Evolutionary conservation across 2,113 vertebrate species (phyloP), one percentile per base, ranked within the genome.

Genomic region (Eudorcas thomsonii): DNA sequence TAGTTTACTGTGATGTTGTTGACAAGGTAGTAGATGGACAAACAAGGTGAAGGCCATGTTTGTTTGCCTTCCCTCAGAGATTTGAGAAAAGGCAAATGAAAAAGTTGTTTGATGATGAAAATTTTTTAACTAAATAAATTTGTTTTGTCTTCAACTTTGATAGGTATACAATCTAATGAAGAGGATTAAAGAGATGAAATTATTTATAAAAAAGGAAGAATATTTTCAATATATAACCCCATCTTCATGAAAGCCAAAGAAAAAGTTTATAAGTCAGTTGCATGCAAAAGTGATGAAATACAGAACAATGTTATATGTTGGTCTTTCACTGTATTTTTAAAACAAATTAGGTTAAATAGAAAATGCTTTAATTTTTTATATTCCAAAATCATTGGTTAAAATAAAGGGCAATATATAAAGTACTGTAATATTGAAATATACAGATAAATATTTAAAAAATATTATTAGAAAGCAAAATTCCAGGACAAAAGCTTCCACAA

Each of bases 41-140:
- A 93, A 33, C 33, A 48, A 94, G 30, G 17, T 91, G 96, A 98
- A 98, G 71, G 54, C 45, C 89, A 87, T 94, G 48, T 52, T 98
- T 88, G 95, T 98, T 98, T 98, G 93, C 59, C 57, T 91, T 98
- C 81, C 26, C 57, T 91, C 62, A 88, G 74, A 98, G 48, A 97
- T 28, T 88, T 98, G 43, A 87, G 25, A 97, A 98, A 98, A 97
- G 45, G 90, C 25, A 96, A 45, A 26, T 91, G 83, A 97, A 88
- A 60, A 96, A 98, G 3, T 97, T 25, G 1, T 94, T 97, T 93
- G 50, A 98, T 48, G 96, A 94, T 88, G n/a, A n/a, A 30, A 57
- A 33, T 14, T 57, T 57, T 90, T 97, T 50, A 55, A 36, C n/a
- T 30, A 23, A 91, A 84, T 43, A 87, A 80, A 19, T 30, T 43